Conservation (phyloP, 2,797 vertebrate genomes). For the Sebastolobus alascanus region DNA sequence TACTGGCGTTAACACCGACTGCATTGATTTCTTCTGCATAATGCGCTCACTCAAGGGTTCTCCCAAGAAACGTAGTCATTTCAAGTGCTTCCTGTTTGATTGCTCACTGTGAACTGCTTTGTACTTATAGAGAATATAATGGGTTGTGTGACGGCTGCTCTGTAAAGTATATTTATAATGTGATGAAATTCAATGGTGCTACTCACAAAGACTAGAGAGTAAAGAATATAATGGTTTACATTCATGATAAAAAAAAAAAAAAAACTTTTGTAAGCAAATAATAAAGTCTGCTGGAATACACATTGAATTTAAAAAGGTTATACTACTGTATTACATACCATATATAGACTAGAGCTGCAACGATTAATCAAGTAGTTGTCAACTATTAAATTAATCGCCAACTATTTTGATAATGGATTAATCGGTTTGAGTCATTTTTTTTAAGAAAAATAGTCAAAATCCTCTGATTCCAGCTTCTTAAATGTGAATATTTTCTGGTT, state of each 20-base stretch:
- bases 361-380: too few relatives aligned
- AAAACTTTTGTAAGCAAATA: not conserved
- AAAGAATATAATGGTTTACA: not conserved
- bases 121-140: slow-evolving; percentile 11
- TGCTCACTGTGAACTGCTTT: slow-evolving; percentile 8
- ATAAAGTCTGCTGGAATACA: not conserved
- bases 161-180: not conserved
- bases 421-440: too few relatives aligned
- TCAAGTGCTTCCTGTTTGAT: slow-evolving; percentile 20
- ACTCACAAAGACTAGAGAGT: not conserved
- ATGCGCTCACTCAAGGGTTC: slow-evolving; percentile 16
- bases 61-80: not conserved
- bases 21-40: slow-evolving; percentile 18
- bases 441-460: too few relatives aligned
- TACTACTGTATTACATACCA: not conserved
- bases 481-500: too few relatives aligned
- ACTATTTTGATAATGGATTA: too few relatives aligned
- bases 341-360: not conserved
- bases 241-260: not conserved
- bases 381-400: too few relatives aligned
- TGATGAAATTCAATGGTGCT: not conserved
- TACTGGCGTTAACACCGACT: slow-evolving; percentile 1
- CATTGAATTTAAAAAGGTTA: not conserved
- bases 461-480: too few relatives aligned
- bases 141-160: slow-evolving; percentile 14